These are phyloP conservation scores for Limnephilus rhombicus DNA, from an alignment of 2,888 invertebrate genomes.

Conservation along the genomic window DNA sequence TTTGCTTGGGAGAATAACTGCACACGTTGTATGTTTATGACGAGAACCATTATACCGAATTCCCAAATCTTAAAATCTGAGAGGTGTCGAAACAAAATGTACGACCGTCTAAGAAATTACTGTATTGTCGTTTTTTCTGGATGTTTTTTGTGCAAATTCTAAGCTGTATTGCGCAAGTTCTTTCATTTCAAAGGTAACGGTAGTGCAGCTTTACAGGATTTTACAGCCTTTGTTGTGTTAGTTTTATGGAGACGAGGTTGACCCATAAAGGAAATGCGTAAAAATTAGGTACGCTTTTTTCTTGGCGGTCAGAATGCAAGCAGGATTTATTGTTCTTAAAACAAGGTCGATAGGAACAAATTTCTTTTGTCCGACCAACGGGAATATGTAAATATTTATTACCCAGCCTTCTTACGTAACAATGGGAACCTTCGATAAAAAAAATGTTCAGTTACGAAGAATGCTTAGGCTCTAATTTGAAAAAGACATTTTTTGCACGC, in stretches of 20 bases:
- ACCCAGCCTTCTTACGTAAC: constrained; percentile 27
- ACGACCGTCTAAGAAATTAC: neutral
- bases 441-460: neutral
- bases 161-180: neutral
- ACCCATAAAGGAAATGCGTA: constrained; percentile 23
- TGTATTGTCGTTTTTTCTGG: neutral
- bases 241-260: constrained; percentile 40
- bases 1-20: neutral
- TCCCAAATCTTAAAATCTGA: neutral
- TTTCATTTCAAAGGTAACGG: constrained; percentile 14
- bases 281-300: neutral
- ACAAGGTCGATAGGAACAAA: constrained; percentile 39
- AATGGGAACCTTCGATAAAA: constrained; percentile 6
- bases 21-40: neutral
- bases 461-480: neutral
- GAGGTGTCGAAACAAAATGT: neutral
- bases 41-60: neutral
- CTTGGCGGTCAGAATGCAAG: constrained; percentile 21
- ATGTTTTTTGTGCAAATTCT: neutral
- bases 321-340: constrained; percentile 37
- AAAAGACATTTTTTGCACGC: constrained; percentile 12
- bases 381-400: constrained; percentile 58
- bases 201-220: neutral
- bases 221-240: constrained; percentile 16
- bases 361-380: constrained; percentile 39